Evolutionary conservation across 2,797 vertebrate genomes (phyloP).

Genomic region (Silurus lanzhouensis): DNA sequence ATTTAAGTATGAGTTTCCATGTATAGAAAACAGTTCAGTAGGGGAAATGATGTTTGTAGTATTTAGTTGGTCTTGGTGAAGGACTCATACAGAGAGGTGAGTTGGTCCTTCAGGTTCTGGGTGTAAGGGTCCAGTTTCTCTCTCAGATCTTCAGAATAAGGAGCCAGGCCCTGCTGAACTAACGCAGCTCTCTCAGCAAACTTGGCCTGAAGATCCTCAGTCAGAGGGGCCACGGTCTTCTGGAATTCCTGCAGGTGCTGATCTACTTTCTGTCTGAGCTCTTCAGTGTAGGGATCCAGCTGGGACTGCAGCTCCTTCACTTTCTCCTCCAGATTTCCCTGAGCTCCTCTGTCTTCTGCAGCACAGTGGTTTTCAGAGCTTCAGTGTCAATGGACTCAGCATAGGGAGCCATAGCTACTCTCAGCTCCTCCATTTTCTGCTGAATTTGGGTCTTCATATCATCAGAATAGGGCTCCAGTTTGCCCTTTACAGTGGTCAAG

Average conservation of each 20-base stretch:
- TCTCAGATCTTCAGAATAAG: slow-evolving; percentile 76
- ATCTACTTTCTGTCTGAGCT: slow-evolving; percentile 74
- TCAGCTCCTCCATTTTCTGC: slow-evolving; percentile 51
- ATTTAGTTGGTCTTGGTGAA: slow-evolving; percentile 64
- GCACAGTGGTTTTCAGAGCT: slow-evolving; percentile 56
- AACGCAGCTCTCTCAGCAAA: slow-evolving; percentile 59
- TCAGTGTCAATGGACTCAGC: slow-evolving; percentile 52
- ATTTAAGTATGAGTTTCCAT: background rate
- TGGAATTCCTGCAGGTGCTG: slow-evolving; percentile 72
- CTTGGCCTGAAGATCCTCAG: slow-evolving; percentile 68
- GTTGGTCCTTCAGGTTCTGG: slow-evolving; percentile 70
- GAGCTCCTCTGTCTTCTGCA: slow-evolving; percentile 60
- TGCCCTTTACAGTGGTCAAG: slow-evolving; percentile 38
- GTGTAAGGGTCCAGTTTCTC: slow-evolving; percentile 72
- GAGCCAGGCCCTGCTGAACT: slow-evolving; percentile 57
- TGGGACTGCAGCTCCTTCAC: slow-evolving; percentile 74
- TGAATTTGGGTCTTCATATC: slow-evolving; percentile 52
- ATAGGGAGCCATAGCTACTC: slow-evolving; percentile 52
- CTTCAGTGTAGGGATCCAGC: slow-evolving; percentile 73
- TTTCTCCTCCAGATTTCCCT: slow-evolving; percentile 60
- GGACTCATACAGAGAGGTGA: slow-evolving; percentile 70
- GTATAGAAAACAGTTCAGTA: background rate
- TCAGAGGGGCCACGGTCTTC: slow-evolving; percentile 67
- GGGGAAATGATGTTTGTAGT: background rate
- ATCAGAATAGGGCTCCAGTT: slow-evolving; percentile 57